Evolutionary conservation across 2,113 vertebrate genomes (phyloP).

Genomic region (Oenanthe melanoleuca): DNA sequence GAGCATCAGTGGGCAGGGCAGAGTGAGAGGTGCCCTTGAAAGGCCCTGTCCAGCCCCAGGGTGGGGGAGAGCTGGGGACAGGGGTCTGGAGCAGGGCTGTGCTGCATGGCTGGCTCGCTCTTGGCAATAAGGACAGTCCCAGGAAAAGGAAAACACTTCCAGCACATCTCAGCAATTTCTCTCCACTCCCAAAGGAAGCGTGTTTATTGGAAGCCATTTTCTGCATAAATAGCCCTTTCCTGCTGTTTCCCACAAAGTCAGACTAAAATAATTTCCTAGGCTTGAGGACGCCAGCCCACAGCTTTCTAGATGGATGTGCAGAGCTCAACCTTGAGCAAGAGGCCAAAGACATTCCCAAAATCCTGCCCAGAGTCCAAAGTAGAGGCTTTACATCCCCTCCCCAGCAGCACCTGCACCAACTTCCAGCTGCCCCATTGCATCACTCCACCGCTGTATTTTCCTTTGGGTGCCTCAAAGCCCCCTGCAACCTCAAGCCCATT

Average conservation of each 20-base stretch:
- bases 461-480: background rate
- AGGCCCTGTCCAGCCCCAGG: rapidly evolving
- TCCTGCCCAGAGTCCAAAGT: background rate
- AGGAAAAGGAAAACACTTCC: conserved; percentile 1
- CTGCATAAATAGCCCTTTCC: conserved; percentile 46
- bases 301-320: background rate
- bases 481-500: background rate
- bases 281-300: background rate
- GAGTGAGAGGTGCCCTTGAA: rapidly evolving
- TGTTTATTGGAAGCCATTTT: conserved; percentile 41
- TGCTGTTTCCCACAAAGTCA: conserved; percentile 22
- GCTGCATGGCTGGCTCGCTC: background rate
- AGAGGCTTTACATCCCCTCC: background rate
- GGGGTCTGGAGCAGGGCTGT: background rate
- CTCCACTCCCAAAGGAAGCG: background rate
- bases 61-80: background rate
- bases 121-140: background rate
- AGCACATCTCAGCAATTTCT: conserved; percentile 40
- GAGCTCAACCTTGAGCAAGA: background rate
- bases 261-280: conserved; percentile 16
- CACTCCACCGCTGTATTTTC: background rate
- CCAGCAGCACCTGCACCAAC: background rate
- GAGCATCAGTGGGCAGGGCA: background rate
- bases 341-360: background rate
- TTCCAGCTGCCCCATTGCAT: background rate